phyloP scores from a whole-genome alignment of 1,140 invertebrate species.

The Ceratosolen fusciceps region DNA sequence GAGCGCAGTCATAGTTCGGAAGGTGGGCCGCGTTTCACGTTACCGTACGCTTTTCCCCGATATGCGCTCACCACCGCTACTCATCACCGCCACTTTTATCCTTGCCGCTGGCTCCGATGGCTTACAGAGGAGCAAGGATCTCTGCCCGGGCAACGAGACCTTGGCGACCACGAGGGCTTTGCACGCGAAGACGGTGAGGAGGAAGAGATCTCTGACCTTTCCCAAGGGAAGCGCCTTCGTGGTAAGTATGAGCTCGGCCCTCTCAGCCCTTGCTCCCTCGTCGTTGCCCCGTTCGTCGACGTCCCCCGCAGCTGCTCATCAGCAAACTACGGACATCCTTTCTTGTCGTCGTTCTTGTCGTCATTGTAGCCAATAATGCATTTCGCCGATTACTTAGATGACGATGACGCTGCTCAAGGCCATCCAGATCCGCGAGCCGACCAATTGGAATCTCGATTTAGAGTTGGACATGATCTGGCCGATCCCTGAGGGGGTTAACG shows the following conservation, averaged over 20 bases:
- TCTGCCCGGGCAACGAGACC: neutral
- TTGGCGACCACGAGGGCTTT: neutral
- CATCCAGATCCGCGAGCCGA: slow-evolving; percentile 60
- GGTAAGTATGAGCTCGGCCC: slow-evolving; percentile 72
- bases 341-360: neutral
- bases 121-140: neutral
- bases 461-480: slow-evolving; percentile 69
- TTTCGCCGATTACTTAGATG: slow-evolving; percentile 16
- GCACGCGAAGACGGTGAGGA: slow-evolving; percentile 51
- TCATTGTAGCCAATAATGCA: neutral
- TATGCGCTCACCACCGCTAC: neutral
- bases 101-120: neutral
- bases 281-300: neutral
- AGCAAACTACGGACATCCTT: too few relatives aligned
- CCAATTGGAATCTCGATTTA: slow-evolving; percentile 61
- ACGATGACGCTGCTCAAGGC: slow-evolving; percentile 62
- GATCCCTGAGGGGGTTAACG: slow-evolving; percentile 55
- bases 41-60: neutral
- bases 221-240: slow-evolving; percentile 74
- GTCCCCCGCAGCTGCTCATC: too few relatives aligned
- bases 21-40: neutral
- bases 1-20: neutral
- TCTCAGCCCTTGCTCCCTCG: too few relatives aligned
- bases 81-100: neutral
- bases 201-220: slow-evolving; percentile 72